These are phyloP conservation scores for Glossosoma conforme DNA, from an alignment of 1,140 invertebrate species.

Conservation along the genomic window DNA sequence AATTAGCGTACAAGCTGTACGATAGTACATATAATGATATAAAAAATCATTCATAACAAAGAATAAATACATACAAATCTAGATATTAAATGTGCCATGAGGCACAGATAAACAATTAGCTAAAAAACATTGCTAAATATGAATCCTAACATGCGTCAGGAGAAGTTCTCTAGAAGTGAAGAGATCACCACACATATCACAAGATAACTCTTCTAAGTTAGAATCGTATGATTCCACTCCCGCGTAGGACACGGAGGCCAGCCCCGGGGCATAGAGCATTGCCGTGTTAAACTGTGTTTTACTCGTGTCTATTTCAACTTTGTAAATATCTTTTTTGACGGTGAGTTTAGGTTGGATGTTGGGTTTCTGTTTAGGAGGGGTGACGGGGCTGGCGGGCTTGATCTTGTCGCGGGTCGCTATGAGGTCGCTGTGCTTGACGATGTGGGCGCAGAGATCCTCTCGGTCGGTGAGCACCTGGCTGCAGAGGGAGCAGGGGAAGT, in stretches of 20 bases:
- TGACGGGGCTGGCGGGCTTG: constrained; percentile 1
- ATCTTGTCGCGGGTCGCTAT: constrained; percentile 45
- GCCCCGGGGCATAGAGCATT: neutral
- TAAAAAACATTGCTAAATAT: constrained; percentile 14
- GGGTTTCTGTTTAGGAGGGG: neutral
- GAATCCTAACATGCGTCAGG: constrained; percentile 10
- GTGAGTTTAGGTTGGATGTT: constrained; percentile 4
- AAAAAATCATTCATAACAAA: too few species aligned
- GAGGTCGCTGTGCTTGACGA: constrained; percentile 50
- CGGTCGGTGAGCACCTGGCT: constrained; percentile 41
- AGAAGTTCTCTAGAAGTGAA: constrained; percentile 11
- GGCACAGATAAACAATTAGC: too few species aligned
- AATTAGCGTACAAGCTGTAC: too few species aligned
- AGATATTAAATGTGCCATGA: too few species aligned
- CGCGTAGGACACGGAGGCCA: too few species aligned
- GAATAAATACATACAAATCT: too few species aligned
- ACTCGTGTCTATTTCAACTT: neutral
- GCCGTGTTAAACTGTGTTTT: constrained; percentile 1
- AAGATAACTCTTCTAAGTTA: constrained; percentile 4
- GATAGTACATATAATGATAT: too few species aligned
- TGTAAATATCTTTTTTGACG: constrained; percentile 11
- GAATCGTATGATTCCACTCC: too few species aligned
- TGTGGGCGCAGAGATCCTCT: constrained; percentile 50
- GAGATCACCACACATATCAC: constrained; percentile 19
- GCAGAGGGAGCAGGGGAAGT: constrained; percentile 44